A percentile compares a stretch with the other conserved stretches of the same genome.
Evolutionary conservation across 2,888 invertebrate species (phyloP).

Genomic region (Oxycera nigricornis): DNA sequence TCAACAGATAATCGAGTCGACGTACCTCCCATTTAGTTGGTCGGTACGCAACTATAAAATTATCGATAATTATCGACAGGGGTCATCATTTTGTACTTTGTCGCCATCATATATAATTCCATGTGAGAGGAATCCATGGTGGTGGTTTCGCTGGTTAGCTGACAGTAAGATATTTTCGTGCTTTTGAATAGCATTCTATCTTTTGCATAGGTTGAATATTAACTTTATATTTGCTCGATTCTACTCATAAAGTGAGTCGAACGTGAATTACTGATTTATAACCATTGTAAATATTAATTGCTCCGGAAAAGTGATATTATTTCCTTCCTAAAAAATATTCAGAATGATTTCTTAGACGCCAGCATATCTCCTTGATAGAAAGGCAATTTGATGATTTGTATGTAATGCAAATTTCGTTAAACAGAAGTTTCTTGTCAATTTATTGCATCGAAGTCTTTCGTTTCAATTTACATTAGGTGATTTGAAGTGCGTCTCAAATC

Average conservation of each 20-base stretch:
- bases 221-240: not conserved
- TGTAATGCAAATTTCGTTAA: too few species aligned
- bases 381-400: too few species aligned
- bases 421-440: not conserved
- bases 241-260: not conserved
- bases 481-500: too few species aligned
- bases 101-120: conserved; percentile 12
- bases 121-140: not conserved
- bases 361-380: too few species aligned
- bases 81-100: conserved; percentile 39
- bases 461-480: not conserved
- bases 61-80: conserved; percentile 38
- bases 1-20: conserved; percentile 11
- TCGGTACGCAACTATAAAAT: conserved; percentile 29
- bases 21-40: conserved; percentile 20
- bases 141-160: not conserved
- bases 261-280: not conserved
- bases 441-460: not conserved
- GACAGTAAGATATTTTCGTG: not conserved
- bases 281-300: too few species aligned
- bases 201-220: too few species aligned
- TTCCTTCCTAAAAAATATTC: too few species aligned
- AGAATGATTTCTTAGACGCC: too few species aligned
- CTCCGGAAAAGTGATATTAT: too few species aligned
- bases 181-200: not conserved